Conservation (phyloP, 2,797 vertebrate species). For the Pelodytes ibericus region DNA sequence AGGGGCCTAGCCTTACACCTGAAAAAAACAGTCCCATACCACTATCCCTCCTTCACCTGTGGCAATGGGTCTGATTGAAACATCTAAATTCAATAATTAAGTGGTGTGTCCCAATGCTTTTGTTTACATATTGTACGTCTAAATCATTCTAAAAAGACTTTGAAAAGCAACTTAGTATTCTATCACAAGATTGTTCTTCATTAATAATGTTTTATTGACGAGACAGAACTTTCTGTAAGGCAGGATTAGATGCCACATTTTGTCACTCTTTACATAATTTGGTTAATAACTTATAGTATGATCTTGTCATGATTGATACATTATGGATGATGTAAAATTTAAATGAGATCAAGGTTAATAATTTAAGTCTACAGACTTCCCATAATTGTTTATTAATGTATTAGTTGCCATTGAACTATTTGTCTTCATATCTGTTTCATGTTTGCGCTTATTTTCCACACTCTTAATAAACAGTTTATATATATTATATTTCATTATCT, state of each 20-base stretch:
- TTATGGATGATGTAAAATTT: constrained; percentile 4
- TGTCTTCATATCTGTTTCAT: not conserved
- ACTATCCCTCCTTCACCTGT: too few relatives aligned
- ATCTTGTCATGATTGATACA: not conserved
- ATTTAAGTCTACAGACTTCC: not conserved
- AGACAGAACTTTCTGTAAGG: not conserved
- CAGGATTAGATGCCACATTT: constrained; percentile 30
- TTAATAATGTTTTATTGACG: not conserved
- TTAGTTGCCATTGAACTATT: not conserved
- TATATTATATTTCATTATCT: not conserved
- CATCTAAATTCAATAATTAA: too few relatives aligned
- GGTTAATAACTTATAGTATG: constrained; percentile 26
- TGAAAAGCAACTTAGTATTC: too few relatives aligned
- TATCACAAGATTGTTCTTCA: not conserved
- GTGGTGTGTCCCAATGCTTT: too few relatives aligned
- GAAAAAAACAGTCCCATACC: too few relatives aligned
- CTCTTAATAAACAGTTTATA: not conserved
- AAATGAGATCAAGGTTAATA: constrained; percentile 8
- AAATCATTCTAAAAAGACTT: too few relatives aligned
- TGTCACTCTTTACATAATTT: not conserved
- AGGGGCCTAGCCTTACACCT: too few relatives aligned
- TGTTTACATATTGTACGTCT: too few relatives aligned
- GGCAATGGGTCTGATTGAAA: too few relatives aligned
- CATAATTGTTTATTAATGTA: not conserved
- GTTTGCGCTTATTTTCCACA: not conserved